Evolutionary conservation across 53 echinoderm and acorn worm genomes (phyloP).

Genomic region (Echinarachnius parma): DNA sequence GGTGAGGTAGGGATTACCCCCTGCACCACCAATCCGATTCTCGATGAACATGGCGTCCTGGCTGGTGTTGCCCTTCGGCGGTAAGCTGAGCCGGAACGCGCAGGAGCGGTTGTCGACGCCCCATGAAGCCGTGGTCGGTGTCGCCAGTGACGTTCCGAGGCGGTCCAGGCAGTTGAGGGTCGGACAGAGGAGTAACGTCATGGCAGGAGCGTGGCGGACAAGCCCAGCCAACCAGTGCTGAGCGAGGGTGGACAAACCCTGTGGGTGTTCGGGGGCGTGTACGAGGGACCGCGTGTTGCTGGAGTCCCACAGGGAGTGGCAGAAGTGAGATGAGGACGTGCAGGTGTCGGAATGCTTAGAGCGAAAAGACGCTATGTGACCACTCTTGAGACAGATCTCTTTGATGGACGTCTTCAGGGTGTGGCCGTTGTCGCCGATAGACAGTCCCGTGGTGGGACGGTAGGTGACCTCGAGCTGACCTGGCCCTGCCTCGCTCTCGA

Average conservation of each 20-base stretch:
- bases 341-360: slow-evolving; percentile 17
- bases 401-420: slow-evolving; percentile 30
- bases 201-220: slow-evolving; percentile 30
- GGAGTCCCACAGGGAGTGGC: slow-evolving; percentile 39
- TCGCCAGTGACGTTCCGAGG: not conserved
- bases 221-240: slow-evolving; percentile 37
- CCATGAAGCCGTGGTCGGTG: slow-evolving; percentile 30
- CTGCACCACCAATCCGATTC: slow-evolving; percentile 38
- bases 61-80: not conserved
- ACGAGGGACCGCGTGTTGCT: slow-evolving; percentile 17
- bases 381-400: slow-evolving; percentile 34
- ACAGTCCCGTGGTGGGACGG: slow-evolving; percentile 18
- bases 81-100: slow-evolving; percentile 1
- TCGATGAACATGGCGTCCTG: slow-evolving; percentile 19
- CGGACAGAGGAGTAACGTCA: slow-evolving; percentile 28
- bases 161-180: slow-evolving; percentile 31
- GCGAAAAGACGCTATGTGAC: slow-evolving; percentile 21
- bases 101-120: slow-evolving; percentile 40
- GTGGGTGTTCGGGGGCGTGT: slow-evolving; percentile 1
- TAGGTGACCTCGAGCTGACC: slow-evolving; percentile 41
- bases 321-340: slow-evolving; percentile 34
- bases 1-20: slow-evolving; percentile 30
- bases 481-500: slow-evolving; percentile 28
- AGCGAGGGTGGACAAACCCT: slow-evolving; percentile 14
- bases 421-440: slow-evolving; percentile 6